Percentiles rank a stretch among this genome's conserved stretches.
These are phyloP conservation scores for Ophion ellenae DNA, from an alignment of 2,888 invertebrate genomes.

Conservation along the genomic window DNA sequence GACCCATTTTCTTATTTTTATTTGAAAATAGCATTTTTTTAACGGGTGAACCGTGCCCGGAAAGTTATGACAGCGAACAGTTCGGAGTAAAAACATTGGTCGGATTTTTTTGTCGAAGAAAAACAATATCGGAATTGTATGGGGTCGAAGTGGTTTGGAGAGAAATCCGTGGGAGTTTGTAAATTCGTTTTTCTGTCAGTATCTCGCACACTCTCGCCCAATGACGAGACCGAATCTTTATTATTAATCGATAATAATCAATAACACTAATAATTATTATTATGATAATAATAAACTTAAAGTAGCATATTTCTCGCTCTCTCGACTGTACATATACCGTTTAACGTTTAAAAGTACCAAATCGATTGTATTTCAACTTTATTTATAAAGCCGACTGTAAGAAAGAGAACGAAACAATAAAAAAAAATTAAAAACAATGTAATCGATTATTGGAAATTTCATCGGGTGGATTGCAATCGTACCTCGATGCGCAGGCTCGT, in stretches of 20 bases:
- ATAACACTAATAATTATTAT: constrained; percentile 6
- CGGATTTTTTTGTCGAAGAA: not conserved
- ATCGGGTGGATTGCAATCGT: not conserved
- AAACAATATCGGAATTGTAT: not conserved
- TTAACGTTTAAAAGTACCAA: constrained; percentile 72
- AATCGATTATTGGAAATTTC: constrained; percentile 3
- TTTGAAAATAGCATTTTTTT: not conserved
- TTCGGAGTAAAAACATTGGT: not conserved
- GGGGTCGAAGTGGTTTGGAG: not conserved
- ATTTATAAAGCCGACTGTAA: constrained; percentile 71
- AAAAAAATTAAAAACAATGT: constrained; percentile 25
- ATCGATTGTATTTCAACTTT: constrained; percentile 73
- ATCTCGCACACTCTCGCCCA: constrained; percentile 27
- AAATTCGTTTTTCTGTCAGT: constrained; percentile 2
- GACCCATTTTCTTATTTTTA: not conserved
- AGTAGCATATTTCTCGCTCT: constrained; percentile 39
- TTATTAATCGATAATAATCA: constrained; percentile 29
- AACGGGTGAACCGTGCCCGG: not conserved
- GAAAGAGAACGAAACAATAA: constrained; percentile 62
- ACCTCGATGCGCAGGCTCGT: too few relatives aligned
- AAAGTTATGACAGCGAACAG: constrained; percentile 8
- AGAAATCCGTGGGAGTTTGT: not conserved
- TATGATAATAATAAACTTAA: constrained; percentile 19
- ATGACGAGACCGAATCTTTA: constrained; percentile 30
- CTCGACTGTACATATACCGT: constrained; percentile 66